These are phyloP conservation scores for Pelodytes ibericus DNA, from an alignment of 2,797 vertebrate genomes.

Conservation along the genomic window DNA sequence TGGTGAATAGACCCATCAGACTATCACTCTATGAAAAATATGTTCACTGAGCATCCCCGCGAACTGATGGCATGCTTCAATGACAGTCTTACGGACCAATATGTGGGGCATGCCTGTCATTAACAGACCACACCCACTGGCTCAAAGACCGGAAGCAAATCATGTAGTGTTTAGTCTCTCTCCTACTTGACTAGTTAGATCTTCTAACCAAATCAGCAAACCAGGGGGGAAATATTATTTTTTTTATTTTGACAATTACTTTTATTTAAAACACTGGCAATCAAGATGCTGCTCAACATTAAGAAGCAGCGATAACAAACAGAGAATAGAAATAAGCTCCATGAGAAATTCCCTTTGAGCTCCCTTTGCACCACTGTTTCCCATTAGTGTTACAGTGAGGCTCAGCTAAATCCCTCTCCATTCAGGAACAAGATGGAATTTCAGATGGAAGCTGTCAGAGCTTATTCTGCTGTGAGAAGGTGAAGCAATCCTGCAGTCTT, in stretches of 20 bases:
- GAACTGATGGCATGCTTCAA: too few relatives aligned
- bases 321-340: not conserved
- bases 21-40: too few relatives aligned
- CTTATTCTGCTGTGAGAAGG: not conserved
- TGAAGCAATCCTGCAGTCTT: not conserved
- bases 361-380: not conserved
- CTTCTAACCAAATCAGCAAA: too few relatives aligned
- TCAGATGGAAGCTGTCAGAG: conserved; percentile 11
- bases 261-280: not conserved
- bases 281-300: not conserved
- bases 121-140: too few relatives aligned
- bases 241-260: not conserved
- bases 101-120: too few relatives aligned
- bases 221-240: too few relatives aligned
- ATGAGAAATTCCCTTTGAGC: not conserved
- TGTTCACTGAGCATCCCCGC: too few relatives aligned
- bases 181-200: too few relatives aligned
- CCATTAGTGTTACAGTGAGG: conserved; percentile 1
- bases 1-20: too few relatives aligned
- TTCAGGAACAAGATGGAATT: conserved; percentile 8
- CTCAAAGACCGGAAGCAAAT: too few relatives aligned
- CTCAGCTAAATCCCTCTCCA: conserved; percentile 1
- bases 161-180: too few relatives aligned
- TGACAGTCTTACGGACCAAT: too few relatives aligned
- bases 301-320: not conserved